A percentile compares a stretch with the other conserved stretches of the same genome.
Evolutionary conservation across 2,888 invertebrate species (phyloP).

Genomic region (Parnassius mnemosyne): DNA sequence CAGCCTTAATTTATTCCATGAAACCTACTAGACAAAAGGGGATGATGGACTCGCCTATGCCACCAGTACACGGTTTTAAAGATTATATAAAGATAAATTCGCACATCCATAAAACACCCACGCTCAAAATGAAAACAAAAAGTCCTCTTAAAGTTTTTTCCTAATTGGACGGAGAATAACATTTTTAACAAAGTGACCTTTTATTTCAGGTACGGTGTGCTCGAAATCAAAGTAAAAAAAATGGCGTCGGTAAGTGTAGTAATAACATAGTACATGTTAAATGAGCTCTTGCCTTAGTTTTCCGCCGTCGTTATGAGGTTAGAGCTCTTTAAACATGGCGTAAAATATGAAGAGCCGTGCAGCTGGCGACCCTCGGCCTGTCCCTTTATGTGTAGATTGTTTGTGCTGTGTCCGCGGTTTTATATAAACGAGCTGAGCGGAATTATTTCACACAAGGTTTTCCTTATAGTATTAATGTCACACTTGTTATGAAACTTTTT

Average conservation of each 20-base stretch:
- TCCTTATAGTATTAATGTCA: no score
- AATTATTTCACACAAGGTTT: no score
- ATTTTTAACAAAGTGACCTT: conserved; percentile 12
- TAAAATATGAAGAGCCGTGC: conserved; percentile 10
- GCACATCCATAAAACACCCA: no score
- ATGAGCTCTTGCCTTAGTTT: conserved; percentile 17
- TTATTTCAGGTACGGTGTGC: conserved; percentile 19
- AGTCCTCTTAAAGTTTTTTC: no score
- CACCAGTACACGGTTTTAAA: no score
- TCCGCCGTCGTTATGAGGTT: conserved; percentile 20
- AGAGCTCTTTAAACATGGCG: conserved; percentile 21
- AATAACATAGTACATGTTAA: conserved; percentile 18
- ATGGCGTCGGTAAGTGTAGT: conserved; percentile 21
- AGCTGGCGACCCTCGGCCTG: conserved; percentile 4
- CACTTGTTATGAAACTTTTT: no score
- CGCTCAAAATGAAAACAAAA: no score
- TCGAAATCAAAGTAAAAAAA: conserved; percentile 13
- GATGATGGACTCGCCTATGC: no score
- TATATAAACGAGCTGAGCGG: not conserved
- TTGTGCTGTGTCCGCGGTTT: conserved; percentile 5
- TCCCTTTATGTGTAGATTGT: conserved; percentile 9
- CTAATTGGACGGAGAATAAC: not conserved
- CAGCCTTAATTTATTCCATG: no score
- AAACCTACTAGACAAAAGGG: no score
- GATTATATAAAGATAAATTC: no score